phyloP scores from a whole-genome alignment of 2,888 invertebrate species.

The Synanthedon andrenaeformis region DNA sequence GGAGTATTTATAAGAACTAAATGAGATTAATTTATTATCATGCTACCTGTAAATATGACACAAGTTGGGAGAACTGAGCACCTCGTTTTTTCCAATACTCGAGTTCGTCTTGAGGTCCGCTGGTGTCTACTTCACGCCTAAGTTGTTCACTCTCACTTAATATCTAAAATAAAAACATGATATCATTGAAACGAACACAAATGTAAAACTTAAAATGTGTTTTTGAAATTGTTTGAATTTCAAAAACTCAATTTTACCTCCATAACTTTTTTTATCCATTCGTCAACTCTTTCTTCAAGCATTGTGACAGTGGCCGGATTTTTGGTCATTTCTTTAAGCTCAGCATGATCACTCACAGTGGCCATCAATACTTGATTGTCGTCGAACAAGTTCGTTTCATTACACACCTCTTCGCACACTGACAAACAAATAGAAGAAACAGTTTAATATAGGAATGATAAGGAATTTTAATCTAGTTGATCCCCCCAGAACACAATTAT shows the following conservation, averaged over 20 bases:
- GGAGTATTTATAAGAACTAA: neutral
- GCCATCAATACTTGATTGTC: slow-evolving; percentile 76
- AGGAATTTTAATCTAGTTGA: too few relatives aligned
- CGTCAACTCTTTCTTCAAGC: slow-evolving; percentile 79
- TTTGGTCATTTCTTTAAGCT: slow-evolving; percentile 78
- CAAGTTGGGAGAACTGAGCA: slow-evolving; percentile 91
- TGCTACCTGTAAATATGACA: slow-evolving; percentile 76
- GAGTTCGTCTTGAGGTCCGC: slow-evolving; percentile 94
- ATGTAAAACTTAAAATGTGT: neutral
- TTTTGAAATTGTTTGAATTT: neutral
- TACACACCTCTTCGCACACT: slow-evolving; percentile 89
- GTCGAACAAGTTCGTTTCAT: slow-evolving; percentile 81
- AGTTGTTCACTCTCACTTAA: slow-evolving; percentile 93
- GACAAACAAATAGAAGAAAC: neutral
- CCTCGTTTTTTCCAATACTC: slow-evolving; percentile 97
- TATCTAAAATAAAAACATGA: slow-evolving; percentile 40
- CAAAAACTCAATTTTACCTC: slow-evolving; percentile 68
- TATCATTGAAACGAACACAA: neutral
- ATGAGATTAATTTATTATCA: neutral
- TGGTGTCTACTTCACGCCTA: slow-evolving; percentile 89
- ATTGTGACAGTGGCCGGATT: slow-evolving; percentile 74
- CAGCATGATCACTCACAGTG: slow-evolving; percentile 71
- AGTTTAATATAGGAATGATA: too few relatives aligned
- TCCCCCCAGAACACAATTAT: too few relatives aligned
- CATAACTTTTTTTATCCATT: slow-evolving; percentile 84